Percentiles rank a stretch among this genome's conserved stretches.
Evolutionary conservation across 1,140 invertebrate genomes (phyloP).

Genomic region (Neoseiulus cucumeris): DNA sequence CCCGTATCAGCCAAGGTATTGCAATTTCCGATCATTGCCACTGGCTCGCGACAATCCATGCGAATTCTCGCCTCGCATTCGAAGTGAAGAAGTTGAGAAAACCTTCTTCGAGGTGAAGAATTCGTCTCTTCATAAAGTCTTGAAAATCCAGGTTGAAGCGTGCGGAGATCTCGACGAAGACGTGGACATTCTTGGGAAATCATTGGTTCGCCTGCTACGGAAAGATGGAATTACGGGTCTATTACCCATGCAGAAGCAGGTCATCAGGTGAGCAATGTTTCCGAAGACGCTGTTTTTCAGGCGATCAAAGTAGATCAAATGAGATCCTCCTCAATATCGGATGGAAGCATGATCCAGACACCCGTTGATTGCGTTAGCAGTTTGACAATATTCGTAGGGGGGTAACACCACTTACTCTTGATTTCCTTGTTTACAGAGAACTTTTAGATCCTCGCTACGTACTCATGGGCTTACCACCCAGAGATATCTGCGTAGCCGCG

Average conservation of each 20-base stretch:
- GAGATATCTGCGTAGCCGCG: constrained; percentile 86
- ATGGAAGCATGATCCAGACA: not conserved
- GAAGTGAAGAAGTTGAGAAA: not conserved
- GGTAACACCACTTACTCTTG: not conserved
- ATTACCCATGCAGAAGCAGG: not conserved
- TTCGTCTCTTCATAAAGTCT: not conserved
- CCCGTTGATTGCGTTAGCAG: not conserved
- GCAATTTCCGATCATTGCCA: not conserved
- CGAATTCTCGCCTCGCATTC: not conserved
- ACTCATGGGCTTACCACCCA: constrained; percentile 33
- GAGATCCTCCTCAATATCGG: no score
- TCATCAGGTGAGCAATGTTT: not conserved
- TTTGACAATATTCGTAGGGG: not conserved
- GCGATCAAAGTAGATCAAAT: no score
- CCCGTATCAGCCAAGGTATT: not conserved
- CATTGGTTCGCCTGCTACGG: not conserved
- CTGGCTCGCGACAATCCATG: no score
- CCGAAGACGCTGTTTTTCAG: no score
- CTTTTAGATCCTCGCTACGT: not conserved
- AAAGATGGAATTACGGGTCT: not conserved
- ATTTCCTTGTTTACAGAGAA: not conserved
- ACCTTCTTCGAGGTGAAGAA: not conserved
- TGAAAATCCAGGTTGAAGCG: not conserved
- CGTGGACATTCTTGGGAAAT: not conserved
- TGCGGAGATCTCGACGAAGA: not conserved